Percentiles rank a stretch among this genome's conserved stretches.
Conservation (phyloP, 2,888 invertebrate genomes). For the Ferdinandea cuprea region DNA sequence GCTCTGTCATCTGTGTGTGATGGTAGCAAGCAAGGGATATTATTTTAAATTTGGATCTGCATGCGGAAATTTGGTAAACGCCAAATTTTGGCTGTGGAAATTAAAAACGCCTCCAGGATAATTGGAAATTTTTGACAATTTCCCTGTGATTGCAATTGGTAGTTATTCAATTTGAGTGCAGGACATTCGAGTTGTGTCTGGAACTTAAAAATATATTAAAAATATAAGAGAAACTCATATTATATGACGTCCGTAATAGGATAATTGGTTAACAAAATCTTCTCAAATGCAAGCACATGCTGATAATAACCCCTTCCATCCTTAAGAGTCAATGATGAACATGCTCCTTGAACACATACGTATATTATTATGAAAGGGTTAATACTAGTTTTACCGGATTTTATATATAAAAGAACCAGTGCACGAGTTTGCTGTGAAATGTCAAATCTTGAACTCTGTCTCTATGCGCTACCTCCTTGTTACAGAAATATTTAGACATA, state of each 20-base stretch:
- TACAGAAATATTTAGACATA: slow-evolving; percentile 64
- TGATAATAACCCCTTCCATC: too few species aligned
- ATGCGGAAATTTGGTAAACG: slow-evolving; percentile 76
- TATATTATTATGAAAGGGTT: neutral
- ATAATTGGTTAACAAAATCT: too few species aligned
- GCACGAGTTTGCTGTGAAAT: slow-evolving; percentile 30
- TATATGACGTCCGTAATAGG: too few species aligned
- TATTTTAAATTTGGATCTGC: slow-evolving; percentile 39
- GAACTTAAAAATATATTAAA: neutral
- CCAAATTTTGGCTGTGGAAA: slow-evolving; percentile 76
- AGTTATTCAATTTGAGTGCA: slow-evolving; percentile 8
- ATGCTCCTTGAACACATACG: neutral
- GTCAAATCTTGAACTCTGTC: slow-evolving; percentile 61
- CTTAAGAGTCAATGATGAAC: neutral
- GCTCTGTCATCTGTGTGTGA: slow-evolving; percentile 7
- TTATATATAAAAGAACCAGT: neutral
- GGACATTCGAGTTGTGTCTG: neutral
- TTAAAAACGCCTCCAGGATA: slow-evolving; percentile 77
- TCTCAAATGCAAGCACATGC: too few species aligned
- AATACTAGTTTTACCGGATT: slow-evolving; percentile 16
- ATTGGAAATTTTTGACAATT: slow-evolving; percentile 63
- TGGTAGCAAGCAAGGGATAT: slow-evolving; percentile 23
- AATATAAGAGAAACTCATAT: neutral
- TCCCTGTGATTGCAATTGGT: slow-evolving; percentile 7
- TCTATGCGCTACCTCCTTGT: slow-evolving; percentile 16